Conservation (phyloP, 2,888 invertebrate species). For the Tetranychus piercei region DNA sequence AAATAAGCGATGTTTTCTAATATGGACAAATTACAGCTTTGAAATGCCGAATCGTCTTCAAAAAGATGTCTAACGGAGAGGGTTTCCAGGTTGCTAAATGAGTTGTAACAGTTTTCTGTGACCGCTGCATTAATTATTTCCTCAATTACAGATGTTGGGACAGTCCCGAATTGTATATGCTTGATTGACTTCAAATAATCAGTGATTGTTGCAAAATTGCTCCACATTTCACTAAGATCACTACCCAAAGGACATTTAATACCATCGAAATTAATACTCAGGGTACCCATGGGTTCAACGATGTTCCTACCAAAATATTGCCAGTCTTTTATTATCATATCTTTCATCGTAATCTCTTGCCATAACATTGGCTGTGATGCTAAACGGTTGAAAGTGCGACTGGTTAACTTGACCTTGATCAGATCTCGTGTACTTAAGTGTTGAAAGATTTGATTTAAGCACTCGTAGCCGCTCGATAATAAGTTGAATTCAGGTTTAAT, state of each 20-base stretch:
- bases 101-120: conserved; percentile 16
- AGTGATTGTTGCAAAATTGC: conserved; percentile 10
- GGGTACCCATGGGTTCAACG: conserved; percentile 7
- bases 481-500: not conserved
- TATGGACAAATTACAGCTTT: not conserved
- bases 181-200: conserved; percentile 17
- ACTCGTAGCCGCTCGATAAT: conserved; percentile 5
- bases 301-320: conserved; percentile 17
- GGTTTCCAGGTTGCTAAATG: conserved; percentile 15
- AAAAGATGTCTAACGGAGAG: conserved; percentile 16
- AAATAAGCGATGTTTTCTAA: conserved; percentile 9
- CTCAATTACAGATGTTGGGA: conserved; percentile 20
- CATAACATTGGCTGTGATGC: conserved; percentile 17
- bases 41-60: conserved; percentile 16
- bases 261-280: conserved; percentile 18
- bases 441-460: conserved; percentile 12
- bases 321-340: conserved; percentile 19
- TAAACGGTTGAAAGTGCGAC: conserved; percentile 15
- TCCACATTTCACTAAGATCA: conserved; percentile 18
- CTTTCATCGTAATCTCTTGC: conserved; percentile 16
- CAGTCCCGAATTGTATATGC: conserved; percentile 15
- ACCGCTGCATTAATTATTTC: conserved; percentile 15
- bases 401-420: conserved; percentile 14
- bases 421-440: conserved; percentile 19
- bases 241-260: conserved; percentile 2